These are phyloP conservation scores for Tachysurus vachellii DNA, from an alignment of 2,113 vertebrate species.

Conservation along the genomic window DNA sequence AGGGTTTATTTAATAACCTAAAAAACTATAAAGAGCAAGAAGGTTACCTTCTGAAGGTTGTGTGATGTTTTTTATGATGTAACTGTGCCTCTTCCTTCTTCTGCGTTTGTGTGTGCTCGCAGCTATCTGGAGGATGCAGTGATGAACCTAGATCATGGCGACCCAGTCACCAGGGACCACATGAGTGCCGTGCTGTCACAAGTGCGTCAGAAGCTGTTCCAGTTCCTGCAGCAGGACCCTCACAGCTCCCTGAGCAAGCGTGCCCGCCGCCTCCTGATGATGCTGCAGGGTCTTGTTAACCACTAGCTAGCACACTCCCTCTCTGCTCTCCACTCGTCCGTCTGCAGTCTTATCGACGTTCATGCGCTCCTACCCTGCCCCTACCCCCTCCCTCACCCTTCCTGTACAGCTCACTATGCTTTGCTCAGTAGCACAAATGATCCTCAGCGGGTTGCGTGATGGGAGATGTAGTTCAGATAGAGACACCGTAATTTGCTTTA, in stretches of 20 bases:
- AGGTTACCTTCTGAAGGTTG: neutral
- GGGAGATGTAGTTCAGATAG: constrained; percentile 40
- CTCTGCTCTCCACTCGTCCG: neutral
- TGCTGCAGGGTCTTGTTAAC: constrained; percentile 90
- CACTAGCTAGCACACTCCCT: constrained; percentile 78
- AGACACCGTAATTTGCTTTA: constrained; percentile 33
- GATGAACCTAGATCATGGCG: constrained; percentile 93
- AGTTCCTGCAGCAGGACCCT: constrained; percentile 91
- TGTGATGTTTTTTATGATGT: neutral
- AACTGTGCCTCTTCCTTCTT: neutral
- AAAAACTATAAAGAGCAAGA: neutral
- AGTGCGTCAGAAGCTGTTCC: constrained; percentile 89
- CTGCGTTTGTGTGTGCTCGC: neutral
- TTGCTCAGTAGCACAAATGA: constrained; percentile 16
- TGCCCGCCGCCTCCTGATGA: constrained; percentile 91
- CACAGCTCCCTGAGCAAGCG: constrained; percentile 84
- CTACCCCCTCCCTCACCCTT: neutral
- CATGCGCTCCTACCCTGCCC: neutral
- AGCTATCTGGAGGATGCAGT: constrained; percentile 97
- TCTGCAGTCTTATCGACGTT: constrained; percentile 16
- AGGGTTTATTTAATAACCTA: neutral
- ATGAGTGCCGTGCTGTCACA: constrained; percentile 91
- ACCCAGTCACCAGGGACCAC: constrained; percentile 95
- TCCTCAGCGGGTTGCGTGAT: constrained; percentile 24
- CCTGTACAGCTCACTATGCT: constrained; percentile 26